Conservation (phyloP, 2,113 vertebrate genomes). For the Conger conger region DNA sequence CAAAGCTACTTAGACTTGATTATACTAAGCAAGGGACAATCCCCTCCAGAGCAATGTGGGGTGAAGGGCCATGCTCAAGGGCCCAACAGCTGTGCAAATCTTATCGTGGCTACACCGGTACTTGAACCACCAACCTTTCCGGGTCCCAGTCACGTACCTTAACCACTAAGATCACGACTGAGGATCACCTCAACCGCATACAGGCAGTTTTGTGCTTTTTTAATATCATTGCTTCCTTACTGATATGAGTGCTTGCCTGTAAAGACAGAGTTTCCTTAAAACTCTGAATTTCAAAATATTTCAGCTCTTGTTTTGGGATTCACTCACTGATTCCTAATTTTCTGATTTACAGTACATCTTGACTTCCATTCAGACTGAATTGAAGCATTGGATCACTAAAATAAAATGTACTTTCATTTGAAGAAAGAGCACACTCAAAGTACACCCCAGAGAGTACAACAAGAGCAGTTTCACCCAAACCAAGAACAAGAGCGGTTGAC, state of each 20-base stretch:
- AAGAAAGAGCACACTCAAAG: neutral
- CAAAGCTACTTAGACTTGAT: no score
- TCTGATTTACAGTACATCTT: neutral
- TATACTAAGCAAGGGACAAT: no score
- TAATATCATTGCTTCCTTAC: neutral
- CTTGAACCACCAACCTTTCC: no score
- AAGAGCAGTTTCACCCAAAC: conserved; percentile 8
- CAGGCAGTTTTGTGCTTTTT: neutral
- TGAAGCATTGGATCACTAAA: neutral
- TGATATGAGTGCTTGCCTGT: neutral
- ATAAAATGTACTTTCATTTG: neutral
- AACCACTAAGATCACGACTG: no score
- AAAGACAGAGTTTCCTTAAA: neutral
- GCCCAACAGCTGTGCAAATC: no score
- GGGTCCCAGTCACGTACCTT: no score
- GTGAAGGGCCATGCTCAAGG: no score
- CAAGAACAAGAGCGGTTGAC: neutral
- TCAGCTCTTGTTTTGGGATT: neutral
- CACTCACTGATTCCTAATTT: neutral
- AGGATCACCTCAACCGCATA: no score
- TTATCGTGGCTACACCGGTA: no score
- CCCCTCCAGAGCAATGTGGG: no score
- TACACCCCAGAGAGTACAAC: neutral
- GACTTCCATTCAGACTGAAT: neutral
- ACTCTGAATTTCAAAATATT: neutral